phyloP scores from a whole-genome alignment of 2,113 vertebrate species.

The Mesocricetus auratus region DNA sequence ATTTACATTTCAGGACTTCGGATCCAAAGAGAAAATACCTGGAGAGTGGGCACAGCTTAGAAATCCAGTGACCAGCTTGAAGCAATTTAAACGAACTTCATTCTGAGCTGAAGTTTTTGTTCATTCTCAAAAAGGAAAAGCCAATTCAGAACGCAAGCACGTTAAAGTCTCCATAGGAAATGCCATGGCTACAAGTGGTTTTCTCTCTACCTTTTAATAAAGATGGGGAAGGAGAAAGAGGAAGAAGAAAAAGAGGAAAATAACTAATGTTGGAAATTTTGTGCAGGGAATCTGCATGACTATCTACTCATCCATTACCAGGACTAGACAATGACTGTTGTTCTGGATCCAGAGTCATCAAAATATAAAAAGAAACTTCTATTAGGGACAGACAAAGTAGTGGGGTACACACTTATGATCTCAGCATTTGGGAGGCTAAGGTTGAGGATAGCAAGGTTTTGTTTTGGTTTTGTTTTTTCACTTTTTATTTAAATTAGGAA shows the following conservation, averaged over 20 bases:
- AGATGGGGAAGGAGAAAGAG: background rate
- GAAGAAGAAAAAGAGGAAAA: background rate
- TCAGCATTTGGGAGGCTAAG: background rate
- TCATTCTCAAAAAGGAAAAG: constrained; percentile 14
- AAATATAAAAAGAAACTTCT: background rate
- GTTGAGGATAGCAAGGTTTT: too few relatives aligned
- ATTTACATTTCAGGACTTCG: constrained; percentile 46
- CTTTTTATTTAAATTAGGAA: too few relatives aligned
- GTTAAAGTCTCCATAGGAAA: background rate
- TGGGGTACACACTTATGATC: background rate
- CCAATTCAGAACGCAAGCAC: background rate
- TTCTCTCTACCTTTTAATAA: background rate
- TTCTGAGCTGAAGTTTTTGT: constrained; percentile 41
- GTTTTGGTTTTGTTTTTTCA: too few relatives aligned
- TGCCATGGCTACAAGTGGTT: background rate
- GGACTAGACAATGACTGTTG: background rate
- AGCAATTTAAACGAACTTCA: constrained; percentile 59
- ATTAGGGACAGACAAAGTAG: too few relatives aligned
- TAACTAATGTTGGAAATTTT: background rate
- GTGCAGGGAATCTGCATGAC: background rate
- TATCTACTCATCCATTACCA: background rate
- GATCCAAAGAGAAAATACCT: constrained; percentile 55
- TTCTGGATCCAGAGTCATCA: background rate
- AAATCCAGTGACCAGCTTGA: constrained; percentile 9
- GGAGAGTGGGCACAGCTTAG: background rate